phyloP scores from a whole-genome alignment of 2,113 vertebrate species.

The Asarcornis scutulata region DNA sequence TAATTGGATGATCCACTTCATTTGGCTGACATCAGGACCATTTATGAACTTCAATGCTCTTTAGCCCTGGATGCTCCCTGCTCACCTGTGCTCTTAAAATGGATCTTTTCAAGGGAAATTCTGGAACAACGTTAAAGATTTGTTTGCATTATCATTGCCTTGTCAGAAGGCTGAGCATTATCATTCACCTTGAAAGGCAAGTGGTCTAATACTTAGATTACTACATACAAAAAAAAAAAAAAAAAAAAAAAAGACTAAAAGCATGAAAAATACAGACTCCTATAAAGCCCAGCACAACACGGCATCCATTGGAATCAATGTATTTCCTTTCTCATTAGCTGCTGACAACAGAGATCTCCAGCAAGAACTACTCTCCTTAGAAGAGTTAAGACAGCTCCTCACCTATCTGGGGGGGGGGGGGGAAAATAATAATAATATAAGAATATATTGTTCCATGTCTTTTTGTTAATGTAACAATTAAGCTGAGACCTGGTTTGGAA shows the following conservation, averaged over 20 bases:
- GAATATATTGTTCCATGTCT: background rate
- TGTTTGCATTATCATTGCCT: background rate
- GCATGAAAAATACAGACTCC: background rate
- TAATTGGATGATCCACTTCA: constrained; percentile 87
- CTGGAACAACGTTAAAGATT: background rate
- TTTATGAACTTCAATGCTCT: background rate
- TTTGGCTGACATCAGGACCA: constrained; percentile 74
- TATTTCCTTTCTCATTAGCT: background rate
- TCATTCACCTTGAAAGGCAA: background rate
- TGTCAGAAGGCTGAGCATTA: background rate
- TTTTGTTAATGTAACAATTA: background rate
- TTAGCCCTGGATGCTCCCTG: constrained; percentile 1
- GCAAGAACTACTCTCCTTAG: background rate
- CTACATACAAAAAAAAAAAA: background rate
- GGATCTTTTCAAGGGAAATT: background rate
- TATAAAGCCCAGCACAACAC: background rate
- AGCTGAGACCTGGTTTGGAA: background rate
- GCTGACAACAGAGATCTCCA: background rate
- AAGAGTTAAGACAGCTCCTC: background rate
- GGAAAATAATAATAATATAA: too few species aligned
- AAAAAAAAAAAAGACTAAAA: background rate
- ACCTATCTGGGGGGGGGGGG: too few species aligned
- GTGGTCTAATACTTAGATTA: background rate
- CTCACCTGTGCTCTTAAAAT: constrained; percentile 51
- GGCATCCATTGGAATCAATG: background rate